These are phyloP conservation scores for Caranx ignobilis DNA, from an alignment of 2,113 vertebrate species.

Conservation along the genomic window DNA sequence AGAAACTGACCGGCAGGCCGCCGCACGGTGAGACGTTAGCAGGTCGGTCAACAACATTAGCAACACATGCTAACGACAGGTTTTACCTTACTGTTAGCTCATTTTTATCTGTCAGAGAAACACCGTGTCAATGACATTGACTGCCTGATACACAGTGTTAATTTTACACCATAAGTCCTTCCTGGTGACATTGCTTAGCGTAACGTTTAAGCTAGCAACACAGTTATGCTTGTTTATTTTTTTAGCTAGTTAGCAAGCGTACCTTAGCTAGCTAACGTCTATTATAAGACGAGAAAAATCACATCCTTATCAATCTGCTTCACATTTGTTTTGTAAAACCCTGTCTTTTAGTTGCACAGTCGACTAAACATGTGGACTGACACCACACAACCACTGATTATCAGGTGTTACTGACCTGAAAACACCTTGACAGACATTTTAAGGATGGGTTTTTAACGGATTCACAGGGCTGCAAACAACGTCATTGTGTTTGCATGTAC, in stretches of 20 bases:
- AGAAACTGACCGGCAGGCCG: conserved; percentile 89
- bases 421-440: neutral
- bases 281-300: neutral
- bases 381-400: neutral
- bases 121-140: neutral
- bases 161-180: neutral
- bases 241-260: neutral
- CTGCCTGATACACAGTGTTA: too few species aligned
- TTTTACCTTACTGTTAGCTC: neutral
- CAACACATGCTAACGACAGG: conserved; percentile 37
- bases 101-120: neutral
- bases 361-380: neutral
- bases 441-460: neutral
- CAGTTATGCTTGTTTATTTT: conserved; percentile 8
- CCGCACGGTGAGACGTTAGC: conserved; percentile 79
- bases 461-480: neutral
- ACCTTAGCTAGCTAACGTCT: neutral
- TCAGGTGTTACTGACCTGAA: neutral
- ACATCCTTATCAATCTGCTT: neutral
- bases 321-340: neutral
- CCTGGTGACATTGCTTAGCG: neutral
- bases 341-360: neutral
- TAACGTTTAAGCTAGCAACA: conserved; percentile 21
- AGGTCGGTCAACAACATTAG: conserved; percentile 86
- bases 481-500: neutral